Conservation (phyloP, 37 sponge, comb jelly and placozoan species). For the Oscarella lobularis region DNA sequence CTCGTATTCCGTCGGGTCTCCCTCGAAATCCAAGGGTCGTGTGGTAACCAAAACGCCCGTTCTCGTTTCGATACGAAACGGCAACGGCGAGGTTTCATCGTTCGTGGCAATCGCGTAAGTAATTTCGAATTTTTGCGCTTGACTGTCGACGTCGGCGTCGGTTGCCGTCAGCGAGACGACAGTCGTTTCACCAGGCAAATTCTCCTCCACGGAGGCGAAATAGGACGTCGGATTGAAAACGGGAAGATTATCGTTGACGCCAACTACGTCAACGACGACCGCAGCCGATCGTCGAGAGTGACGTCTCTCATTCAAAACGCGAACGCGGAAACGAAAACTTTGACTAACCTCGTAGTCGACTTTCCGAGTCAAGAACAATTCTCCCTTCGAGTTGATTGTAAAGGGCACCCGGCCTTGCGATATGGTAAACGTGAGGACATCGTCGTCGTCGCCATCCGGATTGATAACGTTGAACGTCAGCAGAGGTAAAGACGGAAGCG, state of each 20-base stretch:
- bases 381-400: not conserved
- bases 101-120: no score
- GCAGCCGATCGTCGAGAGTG: not conserved
- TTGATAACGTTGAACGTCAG: slow-evolving; percentile 14
- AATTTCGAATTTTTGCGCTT: not conserved
- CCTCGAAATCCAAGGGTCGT: not conserved
- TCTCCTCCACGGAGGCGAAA: not conserved
- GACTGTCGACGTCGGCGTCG: not conserved
- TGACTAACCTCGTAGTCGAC: not conserved
- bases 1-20: not conserved
- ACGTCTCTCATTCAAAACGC: not conserved
- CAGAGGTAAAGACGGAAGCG: not conserved
- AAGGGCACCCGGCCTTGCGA: not conserved
- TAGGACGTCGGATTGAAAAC: not conserved
- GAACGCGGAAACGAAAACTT: not conserved
- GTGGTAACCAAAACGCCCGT: not conserved
- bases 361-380: not conserved
- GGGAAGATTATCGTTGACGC: not conserved
- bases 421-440: slow-evolving; percentile 14
- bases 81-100: not conserved
- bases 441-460: slow-evolving; percentile 17
- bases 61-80: not conserved
- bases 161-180: not conserved
- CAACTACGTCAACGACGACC: not conserved
- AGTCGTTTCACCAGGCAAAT: not conserved